Evolutionary conservation across 53 echinoderm and acorn worm genomes (phyloP).

Genomic region (Temnopleurus reevesii): DNA sequence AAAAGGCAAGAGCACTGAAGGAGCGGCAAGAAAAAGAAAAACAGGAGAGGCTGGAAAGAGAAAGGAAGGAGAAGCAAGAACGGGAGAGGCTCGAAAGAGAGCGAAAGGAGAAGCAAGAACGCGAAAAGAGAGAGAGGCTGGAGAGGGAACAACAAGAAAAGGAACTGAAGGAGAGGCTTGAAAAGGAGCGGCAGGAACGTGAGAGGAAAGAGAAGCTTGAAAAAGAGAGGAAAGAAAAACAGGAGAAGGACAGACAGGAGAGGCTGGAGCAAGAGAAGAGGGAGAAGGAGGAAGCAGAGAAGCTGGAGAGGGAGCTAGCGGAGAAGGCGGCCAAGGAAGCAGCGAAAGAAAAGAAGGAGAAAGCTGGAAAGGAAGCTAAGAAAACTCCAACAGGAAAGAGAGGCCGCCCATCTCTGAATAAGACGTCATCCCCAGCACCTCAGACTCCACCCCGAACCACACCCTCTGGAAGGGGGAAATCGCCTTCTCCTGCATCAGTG

Average conservation of each 20-base stretch:
- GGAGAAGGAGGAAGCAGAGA: constrained; percentile 55
- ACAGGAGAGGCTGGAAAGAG: constrained; percentile 54
- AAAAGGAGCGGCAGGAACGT: constrained; percentile 62
- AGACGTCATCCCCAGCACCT: constrained; percentile 8
- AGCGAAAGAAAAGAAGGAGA: constrained; percentile 63
- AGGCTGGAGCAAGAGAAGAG: constrained; percentile 58
- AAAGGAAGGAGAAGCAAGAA: constrained; percentile 67
- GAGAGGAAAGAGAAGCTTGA: constrained; percentile 65
- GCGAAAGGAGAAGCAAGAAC: constrained; percentile 65
- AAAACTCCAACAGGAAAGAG: constrained; percentile 66
- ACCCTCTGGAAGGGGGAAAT: constrained; percentile 57
- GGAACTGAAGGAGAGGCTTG: constrained; percentile 53
- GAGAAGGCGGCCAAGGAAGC: constrained; percentile 67
- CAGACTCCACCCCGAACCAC: constrained; percentile 36
- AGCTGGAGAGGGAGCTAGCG: constrained; percentile 42
- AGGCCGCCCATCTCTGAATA: constrained; percentile 79
- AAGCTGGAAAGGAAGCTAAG: constrained; percentile 60
- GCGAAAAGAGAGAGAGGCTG: constrained; percentile 59
- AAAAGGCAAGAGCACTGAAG: constrained; percentile 58
- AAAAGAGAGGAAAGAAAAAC: constrained; percentile 57
- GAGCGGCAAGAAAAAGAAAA: constrained; percentile 62
- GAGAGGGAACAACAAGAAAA: constrained; percentile 47
- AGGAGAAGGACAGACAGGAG: constrained; percentile 52
- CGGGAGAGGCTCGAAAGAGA: constrained; percentile 63
- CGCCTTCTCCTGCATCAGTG: constrained; percentile 60